Evolutionary conservation across 2,888 invertebrate genomes (phyloP).

Genomic region (Gryllus longicercus): DNA sequence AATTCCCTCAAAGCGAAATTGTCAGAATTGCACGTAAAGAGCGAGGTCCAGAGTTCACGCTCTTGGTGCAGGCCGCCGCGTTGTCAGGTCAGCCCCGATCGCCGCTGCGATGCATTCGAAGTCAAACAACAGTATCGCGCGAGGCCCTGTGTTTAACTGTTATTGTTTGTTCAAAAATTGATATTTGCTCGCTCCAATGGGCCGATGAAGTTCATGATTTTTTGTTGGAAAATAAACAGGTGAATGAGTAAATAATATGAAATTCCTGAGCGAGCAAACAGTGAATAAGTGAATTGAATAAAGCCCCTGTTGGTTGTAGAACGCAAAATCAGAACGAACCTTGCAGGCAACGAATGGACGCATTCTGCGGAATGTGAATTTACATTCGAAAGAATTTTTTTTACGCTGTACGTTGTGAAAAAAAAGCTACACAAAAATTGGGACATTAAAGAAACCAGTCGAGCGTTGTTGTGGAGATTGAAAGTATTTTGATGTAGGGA

Average conservation of each 20-base stretch:
- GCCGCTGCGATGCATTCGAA: no score
- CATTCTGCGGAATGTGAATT: not conserved
- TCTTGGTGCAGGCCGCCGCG: no score
- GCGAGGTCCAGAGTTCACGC: no score
- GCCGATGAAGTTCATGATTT: conserved; percentile 4
- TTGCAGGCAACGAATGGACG: not conserved
- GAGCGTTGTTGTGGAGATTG: no score
- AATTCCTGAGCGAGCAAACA: not conserved
- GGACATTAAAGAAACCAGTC: not conserved
- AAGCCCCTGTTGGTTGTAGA: not conserved
- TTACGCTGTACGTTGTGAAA: not conserved
- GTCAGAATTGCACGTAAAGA: no score
- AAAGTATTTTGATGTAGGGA: no score
- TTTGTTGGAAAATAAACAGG: not conserved
- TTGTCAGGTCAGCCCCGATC: no score
- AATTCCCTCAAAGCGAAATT: no score
- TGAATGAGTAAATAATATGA: conserved; percentile 17
- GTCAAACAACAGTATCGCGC: not conserved
- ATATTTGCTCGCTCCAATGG: conserved; percentile 17
- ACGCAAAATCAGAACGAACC: not conserved
- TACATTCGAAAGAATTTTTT: not conserved
- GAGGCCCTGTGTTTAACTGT: not conserved
- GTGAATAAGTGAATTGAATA: conserved; percentile 17
- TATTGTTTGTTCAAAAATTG: conserved; percentile 4
- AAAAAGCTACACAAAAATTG: not conserved